Base-by-base conservation (phyloP, 2,888 invertebrate species). In the Escarpia spicata region DNA sequence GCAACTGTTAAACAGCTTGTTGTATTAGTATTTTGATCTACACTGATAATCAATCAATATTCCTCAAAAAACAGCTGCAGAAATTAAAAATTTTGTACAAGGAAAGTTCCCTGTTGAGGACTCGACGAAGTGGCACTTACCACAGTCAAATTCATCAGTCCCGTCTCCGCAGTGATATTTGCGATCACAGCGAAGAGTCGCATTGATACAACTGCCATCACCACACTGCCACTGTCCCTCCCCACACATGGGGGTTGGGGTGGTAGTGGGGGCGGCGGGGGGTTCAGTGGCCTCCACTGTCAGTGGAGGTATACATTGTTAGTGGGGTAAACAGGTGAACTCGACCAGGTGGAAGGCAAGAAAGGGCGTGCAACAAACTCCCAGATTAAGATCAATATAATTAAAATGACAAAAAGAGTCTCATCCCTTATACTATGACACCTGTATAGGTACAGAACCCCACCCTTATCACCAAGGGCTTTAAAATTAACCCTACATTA, bases 171-270 rank as follows among this genome's bases (percentile, higher is more conserved):
- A 98, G 94, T 98, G 97, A 12, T 94, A 93, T 2, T 94, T 94
- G 97, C 98, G 98, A 97, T 98, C 98, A 97, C 98, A 98, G 96
- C 98, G 98, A 96, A 98, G 97, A 94, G 97, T 97, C 96, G 97
- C 97, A 94, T 98, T 98, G 96, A 98, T 98, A 97, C 98, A 98
- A 93, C 97, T 96, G 26, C 97, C 97, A 95, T 97, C 97, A 93
- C 96, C 93, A 94, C 96, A 96, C 75, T 93, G 94, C 93, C 95
- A 96, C 94, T 95, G 91, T 37, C 91, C 91, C 6, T 91, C 91
- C n/a, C 91, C 91, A 91, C 91, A 91, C 31, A 26, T 0, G 8
- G n/a, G 91, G 91, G 31, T 6, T 91, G 91, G 31, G 31, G 91
- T 91, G 90, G 90, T 90, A 2, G 91, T 6, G 91, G 31, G 91